Percentiles rank a stretch among this genome's conserved stretches.
Conservation (phyloP, 1,140 invertebrate species). For the Apis cerana region DNA sequence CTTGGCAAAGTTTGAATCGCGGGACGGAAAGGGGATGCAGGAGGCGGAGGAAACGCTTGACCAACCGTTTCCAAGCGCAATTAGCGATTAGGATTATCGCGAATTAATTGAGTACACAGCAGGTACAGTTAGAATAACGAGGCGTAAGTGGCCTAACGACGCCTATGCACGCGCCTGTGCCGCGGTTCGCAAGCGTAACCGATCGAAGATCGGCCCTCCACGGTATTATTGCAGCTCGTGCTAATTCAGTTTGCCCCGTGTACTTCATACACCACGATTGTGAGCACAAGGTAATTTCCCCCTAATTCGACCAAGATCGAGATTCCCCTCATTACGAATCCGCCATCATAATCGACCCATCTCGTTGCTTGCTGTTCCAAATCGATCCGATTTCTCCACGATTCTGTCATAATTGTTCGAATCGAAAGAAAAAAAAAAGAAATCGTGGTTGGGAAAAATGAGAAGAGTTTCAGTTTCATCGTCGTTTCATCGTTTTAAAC, state of each 20-base stretch:
- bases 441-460: neutral
- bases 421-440: neutral
- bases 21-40: conserved; percentile 1
- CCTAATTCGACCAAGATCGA: conserved; percentile 60
- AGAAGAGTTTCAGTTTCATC: neutral
- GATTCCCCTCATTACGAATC: conserved; percentile 49
- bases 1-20: neutral
- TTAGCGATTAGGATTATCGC: conserved; percentile 79
- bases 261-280: conserved; percentile 52
- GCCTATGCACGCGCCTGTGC: conserved; percentile 32
- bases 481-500: too few species aligned
- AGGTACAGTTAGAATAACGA: conserved; percentile 71
- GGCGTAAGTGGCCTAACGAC: conserved; percentile 42
- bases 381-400: too few species aligned
- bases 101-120: conserved; percentile 77
- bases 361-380: neutral
- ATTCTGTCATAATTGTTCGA: neutral
- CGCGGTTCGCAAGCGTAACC: conserved; percentile 52
- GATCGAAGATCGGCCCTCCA: conserved; percentile 70
- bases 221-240: conserved; percentile 66
- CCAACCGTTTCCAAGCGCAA: conserved; percentile 66
- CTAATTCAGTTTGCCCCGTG: conserved; percentile 73
- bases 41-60: conserved; percentile 23
- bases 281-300: conserved; percentile 56
- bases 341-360: neutral